These are phyloP conservation scores for Myiopsitta monachus DNA, from an alignment of 2,113 vertebrate species.

Conservation along the genomic window DNA sequence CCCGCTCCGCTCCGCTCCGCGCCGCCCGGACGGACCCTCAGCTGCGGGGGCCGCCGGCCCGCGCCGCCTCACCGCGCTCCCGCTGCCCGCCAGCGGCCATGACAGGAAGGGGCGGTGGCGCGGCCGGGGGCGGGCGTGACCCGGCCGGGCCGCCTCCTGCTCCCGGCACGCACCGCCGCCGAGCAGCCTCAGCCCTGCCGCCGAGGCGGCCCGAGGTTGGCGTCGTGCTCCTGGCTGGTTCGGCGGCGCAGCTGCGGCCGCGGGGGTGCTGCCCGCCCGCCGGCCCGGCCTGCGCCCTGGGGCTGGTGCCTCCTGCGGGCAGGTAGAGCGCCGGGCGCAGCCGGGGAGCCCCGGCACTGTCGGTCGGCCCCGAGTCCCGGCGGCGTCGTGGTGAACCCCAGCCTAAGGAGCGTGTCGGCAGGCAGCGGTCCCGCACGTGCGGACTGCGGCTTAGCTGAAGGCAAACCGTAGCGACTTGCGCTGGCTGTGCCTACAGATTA, in stretches of 20 bases:
- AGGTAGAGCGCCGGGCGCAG: neutral
- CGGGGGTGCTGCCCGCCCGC: no score
- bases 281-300: neutral
- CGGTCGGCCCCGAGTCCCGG: no score
- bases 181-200: no score
- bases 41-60: neutral
- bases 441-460: rapidly evolving
- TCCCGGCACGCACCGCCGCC: neutral
- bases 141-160: neutral
- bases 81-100: neutral
- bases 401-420: rapidly evolving
- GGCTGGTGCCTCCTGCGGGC: neutral
- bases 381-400: rapidly evolving
- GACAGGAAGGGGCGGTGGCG: conserved; percentile 26
- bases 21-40: neutral
- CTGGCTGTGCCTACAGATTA: neutral
- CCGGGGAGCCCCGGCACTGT: no score
- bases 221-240: rapidly evolving
- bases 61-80: neutral
- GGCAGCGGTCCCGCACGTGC: rapidly evolving
- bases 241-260: rapidly evolving
- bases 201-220: rapidly evolving
- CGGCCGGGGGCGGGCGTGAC: conserved; percentile 4
- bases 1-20: neutral
- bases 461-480: rapidly evolving